Conservation (phyloP, 1,140 invertebrate genomes). For the Caenorhabditis latens region DNA sequence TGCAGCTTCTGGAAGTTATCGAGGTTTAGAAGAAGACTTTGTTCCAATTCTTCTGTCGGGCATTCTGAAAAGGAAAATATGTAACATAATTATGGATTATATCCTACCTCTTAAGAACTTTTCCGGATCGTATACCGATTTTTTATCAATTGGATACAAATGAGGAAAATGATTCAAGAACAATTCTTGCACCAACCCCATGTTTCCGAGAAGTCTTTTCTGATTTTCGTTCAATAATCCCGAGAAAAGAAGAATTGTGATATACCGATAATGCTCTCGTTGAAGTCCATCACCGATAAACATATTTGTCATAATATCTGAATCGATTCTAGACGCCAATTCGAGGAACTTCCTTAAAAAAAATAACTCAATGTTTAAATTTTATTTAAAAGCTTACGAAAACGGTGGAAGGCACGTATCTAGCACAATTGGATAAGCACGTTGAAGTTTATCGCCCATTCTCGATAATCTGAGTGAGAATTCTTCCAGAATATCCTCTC, state of each 20-base stretch:
- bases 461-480: not conserved
- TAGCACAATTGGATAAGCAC: not conserved
- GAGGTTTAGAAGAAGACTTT: not conserved
- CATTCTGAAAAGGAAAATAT: not conserved
- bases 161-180: conserved; percentile 23
- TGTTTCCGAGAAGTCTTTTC: not conserved
- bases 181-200: not conserved
- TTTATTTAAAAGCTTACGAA: not conserved
- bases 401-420: not conserved
- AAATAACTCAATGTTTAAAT: not conserved
- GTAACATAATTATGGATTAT: too few relatives aligned
- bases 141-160: not conserved
- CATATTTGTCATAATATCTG: not conserved
- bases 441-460: not conserved
- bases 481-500: not conserved
- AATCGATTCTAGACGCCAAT: not conserved
- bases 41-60: not conserved
- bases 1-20: not conserved
- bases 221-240: conserved; percentile 5
- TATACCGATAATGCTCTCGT: not conserved
- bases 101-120: not conserved
- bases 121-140: not conserved
- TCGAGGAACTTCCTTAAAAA: conserved; percentile 1
- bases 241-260: not conserved
- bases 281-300: not conserved